Evolutionary conservation across 2,797 vertebrate species (phyloP), one percentile per base, ranked within the genome.

Genomic region (Coreius guichenoti): DNA sequence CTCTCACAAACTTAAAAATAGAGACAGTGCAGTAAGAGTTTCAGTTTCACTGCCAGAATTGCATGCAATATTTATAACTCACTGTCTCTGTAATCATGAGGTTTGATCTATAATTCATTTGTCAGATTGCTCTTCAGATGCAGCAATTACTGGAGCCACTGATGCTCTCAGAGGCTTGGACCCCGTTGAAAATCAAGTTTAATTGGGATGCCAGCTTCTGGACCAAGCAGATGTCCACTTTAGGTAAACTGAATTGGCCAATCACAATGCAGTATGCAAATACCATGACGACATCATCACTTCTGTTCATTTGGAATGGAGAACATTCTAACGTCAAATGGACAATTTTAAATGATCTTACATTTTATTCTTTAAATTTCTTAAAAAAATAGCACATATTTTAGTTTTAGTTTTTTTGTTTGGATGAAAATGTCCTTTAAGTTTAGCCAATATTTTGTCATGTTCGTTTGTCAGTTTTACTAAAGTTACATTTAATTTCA

Each of bases 121-220:
- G 54, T 89, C 91, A 99, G 98, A 97, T 99, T 92, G 96, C 98
- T 45, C 97, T 97, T 89, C 98, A 99, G 95, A 98, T 99, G 95
- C 98, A 98, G 89, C 97, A 96, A 36, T 92, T 99, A 88, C 92
- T 98, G 54, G 97, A 99, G 86, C 94, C 96, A 1, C 95, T 96
- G 61, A 95, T 96, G 80, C 95, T 93, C 84, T 91, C 94, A 56
- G 97, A 99, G 67, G 77, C 93, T 4, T 96, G 95, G 87, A 95
- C 95, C 87, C 96, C 97, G 19, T 92, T 98, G 89, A 99, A 96
- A 92, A 97, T 99, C 89, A 98, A 96, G 89, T 99, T 99, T 91
- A 96, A 97, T 87, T 99, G 98, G 98, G 98, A 99, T 87, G 97
- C 97, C 19, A 97, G 97, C 90, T 98, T 97, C 90, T 99, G 98